Evolutionary conservation across 2,888 invertebrate species (phyloP), one percentile per base, ranked within the genome.

Genomic region (Lutraria lutraria): DNA sequence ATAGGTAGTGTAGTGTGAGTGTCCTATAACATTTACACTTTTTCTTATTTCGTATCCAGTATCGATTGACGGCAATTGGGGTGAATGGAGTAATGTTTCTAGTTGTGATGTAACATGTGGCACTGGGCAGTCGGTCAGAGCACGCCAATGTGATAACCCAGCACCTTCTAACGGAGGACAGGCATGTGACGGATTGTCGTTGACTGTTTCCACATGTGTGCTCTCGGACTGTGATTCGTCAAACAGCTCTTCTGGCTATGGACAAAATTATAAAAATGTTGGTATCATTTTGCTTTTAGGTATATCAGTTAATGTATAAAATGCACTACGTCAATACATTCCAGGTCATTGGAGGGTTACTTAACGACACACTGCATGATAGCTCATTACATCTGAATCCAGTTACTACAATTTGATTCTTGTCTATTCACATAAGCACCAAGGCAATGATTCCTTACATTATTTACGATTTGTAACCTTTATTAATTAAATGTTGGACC

Each of bases 91-190:
- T 6, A 25, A 15, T 0, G 53, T 31, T 25, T 25, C 76, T 0
- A 2, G 53, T n/a, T 85, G 85, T 52, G 76, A 53, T 29, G 85
- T 53, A 2, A 85, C 85, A 8, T 85, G 85, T 53, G 85, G 85
- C 16, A 56, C n/a, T 29, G 85, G 85, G 6, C 13, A 16, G 12
- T 31, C 76, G 21, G 29, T 29, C 0, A 56, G 31, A 54, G 29
- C 43, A 21, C 53, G 85, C 43, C 29, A 52, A 12, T 84, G 83
- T 54, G 53, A 72, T 10, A 56, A 15, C 19, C 85, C 85, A 19
- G 85, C 76, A n/a, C 85, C 85, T n/a, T 76, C 76, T 53, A 85
- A 85, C 31, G 85, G 85, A 19, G 85, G 85, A 29, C 3, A 16
- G 1, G 54, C n/a, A 15, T 85, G 85, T 68, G 53, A 19, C 6